These are phyloP conservation scores for Malacosoma neustria DNA, from an alignment of 2,888 invertebrate species.

Conservation along the genomic window DNA sequence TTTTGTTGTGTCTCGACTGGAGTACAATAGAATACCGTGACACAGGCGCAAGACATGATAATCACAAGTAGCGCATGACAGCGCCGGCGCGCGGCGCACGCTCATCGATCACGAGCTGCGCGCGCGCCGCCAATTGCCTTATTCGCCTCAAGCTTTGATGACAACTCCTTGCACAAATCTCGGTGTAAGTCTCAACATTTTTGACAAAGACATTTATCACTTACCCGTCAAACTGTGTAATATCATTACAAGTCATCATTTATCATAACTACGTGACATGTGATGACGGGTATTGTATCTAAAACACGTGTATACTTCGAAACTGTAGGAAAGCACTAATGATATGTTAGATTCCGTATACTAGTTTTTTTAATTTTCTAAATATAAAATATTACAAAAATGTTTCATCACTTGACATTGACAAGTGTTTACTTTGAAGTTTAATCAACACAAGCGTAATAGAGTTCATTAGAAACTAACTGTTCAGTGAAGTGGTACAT, in stretches of 20 bases:
- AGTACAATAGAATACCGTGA: conserved; percentile 34
- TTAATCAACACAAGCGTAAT: conserved; percentile 3
- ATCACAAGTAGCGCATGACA: conserved; percentile 66
- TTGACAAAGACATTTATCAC: conserved; percentile 37
- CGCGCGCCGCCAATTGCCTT: conserved; percentile 14
- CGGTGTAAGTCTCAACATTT: conserved; percentile 22
- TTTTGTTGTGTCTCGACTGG: conserved; percentile 15
- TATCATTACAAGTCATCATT: conserved; percentile 45
- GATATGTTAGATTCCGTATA: conserved; percentile 35
- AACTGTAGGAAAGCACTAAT: conserved; percentile 38
- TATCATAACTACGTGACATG: conserved; percentile 41
- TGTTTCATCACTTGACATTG: too few relatives aligned
- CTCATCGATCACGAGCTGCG: conserved; percentile 54
- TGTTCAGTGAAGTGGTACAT: conserved; percentile 50
- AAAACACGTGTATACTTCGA: conserved; percentile 40
- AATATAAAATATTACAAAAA: too few relatives aligned
- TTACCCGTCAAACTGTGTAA: conserved; percentile 39
- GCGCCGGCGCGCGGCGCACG: conserved; percentile 53
- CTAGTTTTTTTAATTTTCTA: conserved; percentile 25
- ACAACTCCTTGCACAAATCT: background rate
- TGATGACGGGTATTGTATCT: conserved; percentile 30
- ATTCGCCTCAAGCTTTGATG: conserved; percentile 3
- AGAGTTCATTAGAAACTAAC: conserved; percentile 31
- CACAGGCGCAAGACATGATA: conserved; percentile 54
- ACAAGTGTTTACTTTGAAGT: background rate